These are phyloP conservation scores for Meandrina meandrites DNA, from an alignment of 92 coral and sea anemone genomes.

Conservation along the genomic window DNA sequence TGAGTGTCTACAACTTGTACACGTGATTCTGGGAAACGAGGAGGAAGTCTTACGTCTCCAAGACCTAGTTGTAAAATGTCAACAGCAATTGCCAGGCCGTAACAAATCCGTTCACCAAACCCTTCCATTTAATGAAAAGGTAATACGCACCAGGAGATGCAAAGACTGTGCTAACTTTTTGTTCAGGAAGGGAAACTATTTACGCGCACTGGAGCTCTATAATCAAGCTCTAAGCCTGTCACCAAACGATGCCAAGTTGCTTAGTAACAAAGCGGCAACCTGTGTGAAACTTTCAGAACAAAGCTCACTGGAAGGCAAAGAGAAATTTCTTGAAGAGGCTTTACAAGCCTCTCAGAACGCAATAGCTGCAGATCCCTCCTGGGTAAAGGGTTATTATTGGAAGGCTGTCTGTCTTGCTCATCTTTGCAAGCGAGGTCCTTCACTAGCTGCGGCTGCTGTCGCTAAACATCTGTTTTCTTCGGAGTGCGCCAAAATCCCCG, in stretches of 20 bases:
- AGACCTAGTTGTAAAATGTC: not conserved
- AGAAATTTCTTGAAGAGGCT: not conserved
- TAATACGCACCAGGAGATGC: not conserved
- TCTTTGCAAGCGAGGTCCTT: conserved; percentile 7
- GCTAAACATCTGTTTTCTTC: conserved; percentile 3
- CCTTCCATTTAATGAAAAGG: not conserved
- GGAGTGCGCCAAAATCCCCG: conserved; percentile 1
- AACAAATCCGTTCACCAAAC: too few species aligned
- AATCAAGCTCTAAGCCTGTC: not conserved
- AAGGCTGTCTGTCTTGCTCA: conserved; percentile 28
- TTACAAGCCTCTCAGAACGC: not conserved
- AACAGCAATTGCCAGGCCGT: too few species aligned
- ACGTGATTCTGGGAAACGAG: not conserved
- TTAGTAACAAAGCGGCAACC: conserved; percentile 9
- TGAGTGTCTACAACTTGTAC: rapidly evolving
- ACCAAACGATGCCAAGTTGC: conserved; percentile 19
- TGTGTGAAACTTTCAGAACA: conserved; percentile 8
- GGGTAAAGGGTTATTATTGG: conserved; percentile 31
- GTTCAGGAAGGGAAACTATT: not conserved
- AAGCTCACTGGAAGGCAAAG: not conserved
- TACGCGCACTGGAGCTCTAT: not conserved
- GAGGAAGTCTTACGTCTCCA: not conserved
- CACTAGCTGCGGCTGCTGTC: conserved; percentile 31
- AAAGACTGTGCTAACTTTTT: not conserved
- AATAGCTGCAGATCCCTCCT: conserved; percentile 8